Conservation (phyloP, 1,140 invertebrate genomes). For the Magallana ariakensis region DNA sequence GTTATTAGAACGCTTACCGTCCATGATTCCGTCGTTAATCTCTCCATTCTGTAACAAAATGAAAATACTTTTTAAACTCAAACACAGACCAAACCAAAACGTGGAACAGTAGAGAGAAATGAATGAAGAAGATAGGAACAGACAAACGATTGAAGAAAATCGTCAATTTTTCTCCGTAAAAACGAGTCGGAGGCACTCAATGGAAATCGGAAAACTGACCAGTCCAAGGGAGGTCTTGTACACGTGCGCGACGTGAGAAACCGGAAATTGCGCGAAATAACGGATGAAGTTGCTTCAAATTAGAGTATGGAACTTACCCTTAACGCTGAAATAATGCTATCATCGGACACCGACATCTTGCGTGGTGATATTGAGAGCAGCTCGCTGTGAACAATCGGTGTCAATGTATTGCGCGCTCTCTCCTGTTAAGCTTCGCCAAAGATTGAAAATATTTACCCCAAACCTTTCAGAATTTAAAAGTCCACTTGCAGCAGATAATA, state of each 20-base stretch:
- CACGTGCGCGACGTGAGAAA: no score
- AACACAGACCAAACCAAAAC: no score
- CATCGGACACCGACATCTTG: background rate
- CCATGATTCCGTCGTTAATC: background rate
- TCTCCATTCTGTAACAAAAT: slow-evolving; percentile 20
- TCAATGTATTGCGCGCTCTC: background rate
- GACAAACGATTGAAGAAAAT: no score
- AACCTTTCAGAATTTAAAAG: slow-evolving; percentile 17
- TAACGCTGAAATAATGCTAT: background rate
- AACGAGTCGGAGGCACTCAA: no score
- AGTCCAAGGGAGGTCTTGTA: no score
- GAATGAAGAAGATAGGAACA: no score
- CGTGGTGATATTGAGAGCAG: no score
- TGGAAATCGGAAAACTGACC: no score
- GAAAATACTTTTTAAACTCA: background rate
- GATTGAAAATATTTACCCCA: slow-evolving; percentile 4
- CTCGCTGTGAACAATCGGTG: background rate
- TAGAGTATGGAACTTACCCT: background rate
- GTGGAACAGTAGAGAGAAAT: no score
- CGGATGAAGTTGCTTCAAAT: no score
- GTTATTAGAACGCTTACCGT: background rate
- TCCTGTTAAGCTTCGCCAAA: background rate
- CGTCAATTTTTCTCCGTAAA: no score
- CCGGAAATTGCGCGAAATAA: no score
- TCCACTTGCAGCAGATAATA: background rate